Evolutionary conservation across 1,140 invertebrate species (phyloP).

Genomic region (Campoletis sonorensis): DNA sequence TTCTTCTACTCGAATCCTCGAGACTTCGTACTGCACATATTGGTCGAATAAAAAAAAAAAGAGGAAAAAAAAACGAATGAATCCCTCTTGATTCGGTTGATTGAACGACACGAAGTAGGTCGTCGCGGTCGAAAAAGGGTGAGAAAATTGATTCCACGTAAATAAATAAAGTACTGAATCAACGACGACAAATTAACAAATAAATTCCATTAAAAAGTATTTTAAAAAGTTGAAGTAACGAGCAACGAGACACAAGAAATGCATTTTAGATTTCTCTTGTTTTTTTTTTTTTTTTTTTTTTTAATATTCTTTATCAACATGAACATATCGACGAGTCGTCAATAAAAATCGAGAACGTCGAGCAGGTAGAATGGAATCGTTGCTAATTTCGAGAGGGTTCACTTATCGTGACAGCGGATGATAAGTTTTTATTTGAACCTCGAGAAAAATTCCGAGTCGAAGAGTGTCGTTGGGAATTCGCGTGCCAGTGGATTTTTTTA

Average conservation of each 20-base stretch:
- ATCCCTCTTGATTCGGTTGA: constrained; percentile 13
- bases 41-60: background rate
- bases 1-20: background rate
- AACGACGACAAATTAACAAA: constrained; percentile 45
- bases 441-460: too few species aligned
- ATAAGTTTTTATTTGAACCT: background rate
- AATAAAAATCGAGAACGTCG: background rate
- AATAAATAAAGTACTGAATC: background rate
- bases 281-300: constrained; percentile 19
- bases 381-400: background rate
- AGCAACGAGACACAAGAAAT: background rate
- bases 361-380: background rate
- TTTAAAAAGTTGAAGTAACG: background rate
- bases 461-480: too few species aligned
- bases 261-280: background rate
- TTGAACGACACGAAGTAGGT: background rate
- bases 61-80: background rate
- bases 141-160: background rate
- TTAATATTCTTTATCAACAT: background rate
- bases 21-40: background rate
- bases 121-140: background rate
- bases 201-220: constrained; percentile 48
- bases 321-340: background rate
- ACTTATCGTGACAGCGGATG: background rate
- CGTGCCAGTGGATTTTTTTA: too few species aligned